Base-by-base conservation (phyloP, 2,113 vertebrate genomes). In the Zonotrichia leucophrys region DNA sequence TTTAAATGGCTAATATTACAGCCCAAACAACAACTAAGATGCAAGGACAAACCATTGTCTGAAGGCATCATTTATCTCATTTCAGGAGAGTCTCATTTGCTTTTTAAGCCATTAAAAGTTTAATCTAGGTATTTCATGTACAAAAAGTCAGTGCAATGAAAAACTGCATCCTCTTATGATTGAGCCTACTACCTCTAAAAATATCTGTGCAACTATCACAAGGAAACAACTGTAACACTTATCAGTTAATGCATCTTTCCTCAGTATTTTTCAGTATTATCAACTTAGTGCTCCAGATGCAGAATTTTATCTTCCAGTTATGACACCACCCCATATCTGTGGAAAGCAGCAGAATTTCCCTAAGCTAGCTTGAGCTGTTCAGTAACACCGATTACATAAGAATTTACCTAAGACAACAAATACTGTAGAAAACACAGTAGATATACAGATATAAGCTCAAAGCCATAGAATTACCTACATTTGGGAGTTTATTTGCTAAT, bases 281-380 rank as follows among this genome's bases (percentile, higher is more conserved):
- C 79, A 84, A 78, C 9, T 56, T 3, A 84, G 52, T 4, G n/a
- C 41, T n/a, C 31, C 41, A 78, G 69, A 81, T 11, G 22, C 20
- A 58, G 25, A 44, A 46, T 50, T 70, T 92, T 59, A 59, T 81
- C 72, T 90, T 74, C 42, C n/a, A 75, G 31, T 85, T 89, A 87
- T 0, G 0, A 52, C 44, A 75, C 30, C 46, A 93, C 4, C 15
- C 30, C 4, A 1, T 28, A 79, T 50, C 33, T 41, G 63, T 53
- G 50, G 33, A 85, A 85, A 87, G 44, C 28, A 87, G 68, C 18
- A 74, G 37, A 81, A 94, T 69, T 76, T 73, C 78, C 77, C 33
- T 50, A 90, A 87, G 11, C 35, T 35, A 50, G 24, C 31, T 85
- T 10, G 0, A 60, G 42, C 42, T 68, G 14, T 28, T 82, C 44